Conservation (phyloP, 1,140 invertebrate species). For the Psix sp. region DNA sequence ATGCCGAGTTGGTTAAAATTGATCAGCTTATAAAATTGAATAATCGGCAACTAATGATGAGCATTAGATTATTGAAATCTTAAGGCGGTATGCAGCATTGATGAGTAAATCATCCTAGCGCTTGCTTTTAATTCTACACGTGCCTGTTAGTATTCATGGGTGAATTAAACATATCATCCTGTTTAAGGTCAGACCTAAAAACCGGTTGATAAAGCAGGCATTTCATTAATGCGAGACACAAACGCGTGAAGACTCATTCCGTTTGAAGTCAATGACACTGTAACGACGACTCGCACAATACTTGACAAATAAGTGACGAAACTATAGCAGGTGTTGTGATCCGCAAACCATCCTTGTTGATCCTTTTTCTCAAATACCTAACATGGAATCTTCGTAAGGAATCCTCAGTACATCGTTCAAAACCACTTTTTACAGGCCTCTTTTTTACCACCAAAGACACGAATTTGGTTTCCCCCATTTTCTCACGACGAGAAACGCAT, state of each 20-base stretch:
- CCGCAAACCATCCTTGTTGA: not conserved
- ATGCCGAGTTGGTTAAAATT: too few relatives aligned
- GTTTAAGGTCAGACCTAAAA: slow-evolving; percentile 24
- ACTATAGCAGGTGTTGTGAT: not conserved
- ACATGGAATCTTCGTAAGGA: too few relatives aligned
- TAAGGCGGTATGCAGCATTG: too few relatives aligned
- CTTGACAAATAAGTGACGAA: slow-evolving; percentile 29
- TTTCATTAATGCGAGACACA: slow-evolving; percentile 31
- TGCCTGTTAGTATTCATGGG: slow-evolving; percentile 22
- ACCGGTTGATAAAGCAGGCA: slow-evolving; percentile 37
- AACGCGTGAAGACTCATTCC: slow-evolving; percentile 26
- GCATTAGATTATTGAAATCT: too few relatives aligned
- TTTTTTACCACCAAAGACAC: too few relatives aligned
- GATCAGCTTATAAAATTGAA: too few relatives aligned
- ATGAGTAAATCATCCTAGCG: slow-evolving; percentile 13
- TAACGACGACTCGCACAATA: slow-evolving; percentile 18
- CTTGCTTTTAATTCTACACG: slow-evolving; percentile 27
- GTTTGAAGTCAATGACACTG: slow-evolving; percentile 47
- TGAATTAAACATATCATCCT: slow-evolving; percentile 28
- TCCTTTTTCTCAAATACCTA: not conserved
- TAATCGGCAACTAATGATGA: too few relatives aligned
- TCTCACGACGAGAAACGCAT: too few relatives aligned
- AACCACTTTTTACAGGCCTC: too few relatives aligned
- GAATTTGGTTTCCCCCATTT: too few relatives aligned
- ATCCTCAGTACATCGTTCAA: too few relatives aligned